phyloP scores from a whole-genome alignment of 2,797 vertebrate genomes.

The Diceros bicornis region DNA sequence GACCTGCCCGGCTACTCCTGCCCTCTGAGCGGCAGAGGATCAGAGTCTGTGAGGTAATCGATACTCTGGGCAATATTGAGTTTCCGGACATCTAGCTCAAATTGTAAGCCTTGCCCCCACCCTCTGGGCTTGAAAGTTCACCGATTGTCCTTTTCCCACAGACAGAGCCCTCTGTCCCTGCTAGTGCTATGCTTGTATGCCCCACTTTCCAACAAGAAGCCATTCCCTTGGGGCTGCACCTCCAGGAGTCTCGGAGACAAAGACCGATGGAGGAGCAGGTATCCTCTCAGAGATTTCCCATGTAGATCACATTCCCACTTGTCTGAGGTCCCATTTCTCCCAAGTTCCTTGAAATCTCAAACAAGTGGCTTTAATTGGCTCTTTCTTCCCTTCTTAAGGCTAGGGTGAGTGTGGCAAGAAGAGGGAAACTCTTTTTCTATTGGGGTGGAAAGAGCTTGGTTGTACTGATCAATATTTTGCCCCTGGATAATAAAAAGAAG shows the following conservation, averaged over 20 bases:
- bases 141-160: constrained; percentile 38
- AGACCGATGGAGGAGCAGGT: constrained; percentile 45
- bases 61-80: constrained; percentile 66
- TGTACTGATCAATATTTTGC: constrained; percentile 49
- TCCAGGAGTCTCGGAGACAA: constrained; percentile 64
- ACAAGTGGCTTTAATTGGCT: background rate
- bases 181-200: background rate
- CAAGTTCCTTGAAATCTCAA: constrained; percentile 60
- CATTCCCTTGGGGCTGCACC: background rate
- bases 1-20: background rate
- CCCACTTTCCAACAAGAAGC: background rate
- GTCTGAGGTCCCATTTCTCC: background rate
- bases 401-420: background rate
- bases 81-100: constrained; percentile 71
- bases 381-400: constrained; percentile 21
- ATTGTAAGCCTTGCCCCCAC: constrained; percentile 26
- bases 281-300: constrained; percentile 66
- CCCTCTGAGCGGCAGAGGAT: background rate
- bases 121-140: constrained; percentile 58
- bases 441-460: background rate
- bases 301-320: constrained; percentile 73
- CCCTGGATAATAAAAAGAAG: constrained; percentile 44
- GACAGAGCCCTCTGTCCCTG: constrained; percentile 35
- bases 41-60: constrained; percentile 28
- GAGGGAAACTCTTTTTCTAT: background rate